These are phyloP conservation scores for Parnassius apollo DNA, from an alignment of 2,888 invertebrate genomes.

Conservation along the genomic window DNA sequence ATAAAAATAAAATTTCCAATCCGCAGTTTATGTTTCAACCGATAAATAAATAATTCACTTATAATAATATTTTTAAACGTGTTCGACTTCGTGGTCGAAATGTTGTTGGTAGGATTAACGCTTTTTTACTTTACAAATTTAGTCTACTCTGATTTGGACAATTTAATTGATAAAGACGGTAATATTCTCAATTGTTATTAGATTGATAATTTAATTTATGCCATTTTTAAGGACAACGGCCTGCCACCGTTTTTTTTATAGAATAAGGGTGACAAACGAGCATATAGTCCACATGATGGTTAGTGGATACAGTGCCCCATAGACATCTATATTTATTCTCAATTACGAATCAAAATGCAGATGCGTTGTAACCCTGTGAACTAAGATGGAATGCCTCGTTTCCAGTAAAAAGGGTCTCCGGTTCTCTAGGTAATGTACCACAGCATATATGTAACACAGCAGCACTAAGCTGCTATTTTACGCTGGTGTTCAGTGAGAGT, in stretches of 20 bases:
- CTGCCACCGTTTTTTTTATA: too few species aligned
- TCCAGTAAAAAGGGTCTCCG: too few species aligned
- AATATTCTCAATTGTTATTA: not conserved
- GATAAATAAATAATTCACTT: conserved; percentile 12
- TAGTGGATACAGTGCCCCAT: not conserved
- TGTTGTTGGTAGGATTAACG: conserved; percentile 11
- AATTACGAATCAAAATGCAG: not conserved
- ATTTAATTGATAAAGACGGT: conserved; percentile 5
- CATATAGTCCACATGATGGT: not conserved
- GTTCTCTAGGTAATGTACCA: too few species aligned
- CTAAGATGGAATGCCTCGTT: too few species aligned
- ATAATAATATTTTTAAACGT: conserved; percentile 4
- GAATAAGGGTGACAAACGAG: not conserved
- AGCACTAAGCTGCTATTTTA: too few species aligned
- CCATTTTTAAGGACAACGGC: not conserved
- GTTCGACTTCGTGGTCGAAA: not conserved
- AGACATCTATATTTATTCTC: not conserved
- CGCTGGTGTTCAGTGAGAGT: too few species aligned
- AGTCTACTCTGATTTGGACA: not conserved
- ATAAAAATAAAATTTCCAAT: not conserved
- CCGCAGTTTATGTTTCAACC: not conserved
- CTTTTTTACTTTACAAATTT: conserved; percentile 2
- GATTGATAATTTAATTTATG: not conserved
- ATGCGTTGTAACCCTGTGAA: too few species aligned
- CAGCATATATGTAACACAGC: too few species aligned